These are phyloP conservation scores for Geotrupes spiniger DNA, from an alignment of 2,888 invertebrate genomes.

Conservation along the genomic window DNA sequence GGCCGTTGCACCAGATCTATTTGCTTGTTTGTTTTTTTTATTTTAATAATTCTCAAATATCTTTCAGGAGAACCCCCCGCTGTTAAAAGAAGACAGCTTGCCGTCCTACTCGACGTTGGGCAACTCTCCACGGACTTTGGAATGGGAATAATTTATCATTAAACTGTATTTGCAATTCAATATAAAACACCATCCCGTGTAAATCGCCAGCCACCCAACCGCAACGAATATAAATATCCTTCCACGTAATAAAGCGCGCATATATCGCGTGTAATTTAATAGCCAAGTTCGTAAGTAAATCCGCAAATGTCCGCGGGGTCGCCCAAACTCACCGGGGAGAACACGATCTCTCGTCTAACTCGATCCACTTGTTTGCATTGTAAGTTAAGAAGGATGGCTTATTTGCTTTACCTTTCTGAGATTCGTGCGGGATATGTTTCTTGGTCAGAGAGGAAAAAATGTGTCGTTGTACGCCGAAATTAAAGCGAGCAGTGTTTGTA, in stretches of 20 bases:
- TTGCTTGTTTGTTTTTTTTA: no score
- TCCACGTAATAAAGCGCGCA: constrained; percentile 4
- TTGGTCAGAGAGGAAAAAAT: neutral
- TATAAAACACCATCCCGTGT: no score
- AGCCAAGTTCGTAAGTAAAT: constrained; percentile 14
- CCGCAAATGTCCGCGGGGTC: constrained; percentile 27
- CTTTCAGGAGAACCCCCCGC: constrained; percentile 9
- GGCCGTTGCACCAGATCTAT: no score
- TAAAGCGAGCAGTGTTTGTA: no score
- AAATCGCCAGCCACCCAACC: no score
- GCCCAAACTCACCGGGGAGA: constrained; percentile 32
- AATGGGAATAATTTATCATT: constrained; percentile 12
- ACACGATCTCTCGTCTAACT: constrained; percentile 38
- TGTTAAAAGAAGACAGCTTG: constrained; percentile 11
- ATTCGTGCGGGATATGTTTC: constrained; percentile 1
- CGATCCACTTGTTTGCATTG: constrained; percentile 45
- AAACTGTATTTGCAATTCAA: no score
- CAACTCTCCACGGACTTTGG: constrained; percentile 4
- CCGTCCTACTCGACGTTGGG: constrained; percentile 19
- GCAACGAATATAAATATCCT: no score
- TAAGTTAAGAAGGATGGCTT: constrained; percentile 49
- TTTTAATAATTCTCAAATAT: no score
- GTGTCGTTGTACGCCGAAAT: no score
- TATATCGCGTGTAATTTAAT: constrained; percentile 19
- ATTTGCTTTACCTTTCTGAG: constrained; percentile 37